Evolutionary conservation across 2,888 invertebrate species (phyloP).

Genomic region (Ichneumoninae sp.): DNA sequence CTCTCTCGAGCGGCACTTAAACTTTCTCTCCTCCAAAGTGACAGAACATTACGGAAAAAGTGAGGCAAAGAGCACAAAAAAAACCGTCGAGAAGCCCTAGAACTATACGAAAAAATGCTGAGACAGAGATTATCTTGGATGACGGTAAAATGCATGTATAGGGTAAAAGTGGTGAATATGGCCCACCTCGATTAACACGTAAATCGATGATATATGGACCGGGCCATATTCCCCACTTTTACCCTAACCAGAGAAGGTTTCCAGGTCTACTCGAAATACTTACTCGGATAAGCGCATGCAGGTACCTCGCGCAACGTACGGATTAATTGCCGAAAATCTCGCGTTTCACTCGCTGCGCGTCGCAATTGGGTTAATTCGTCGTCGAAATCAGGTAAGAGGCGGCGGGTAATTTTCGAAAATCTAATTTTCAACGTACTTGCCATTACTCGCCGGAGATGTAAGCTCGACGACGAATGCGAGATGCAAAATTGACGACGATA

Average conservation of each 20-base stretch:
- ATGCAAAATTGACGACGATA: conserved; percentile 54
- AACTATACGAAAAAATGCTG: conserved; percentile 1
- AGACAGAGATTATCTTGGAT: not conserved
- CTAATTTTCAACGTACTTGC: conserved; percentile 34
- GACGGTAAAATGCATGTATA: not conserved
- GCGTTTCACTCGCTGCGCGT: not conserved
- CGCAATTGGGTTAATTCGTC: conserved; percentile 52
- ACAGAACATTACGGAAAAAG: not conserved
- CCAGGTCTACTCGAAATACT: not conserved
- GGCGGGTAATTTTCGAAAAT: conserved; percentile 56
- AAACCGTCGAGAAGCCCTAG: not conserved
- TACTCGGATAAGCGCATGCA: not conserved
- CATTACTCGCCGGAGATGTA: not conserved
- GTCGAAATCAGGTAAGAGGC: conserved; percentile 10
- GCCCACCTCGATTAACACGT: too few relatives aligned
- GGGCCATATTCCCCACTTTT: too few relatives aligned
- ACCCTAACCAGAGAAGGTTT: too few relatives aligned
- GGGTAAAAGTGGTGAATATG: too few relatives aligned
- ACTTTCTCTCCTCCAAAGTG: conserved; percentile 4
- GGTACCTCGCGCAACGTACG: not conserved
- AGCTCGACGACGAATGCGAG: conserved; percentile 61
- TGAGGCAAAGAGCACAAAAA: not conserved
- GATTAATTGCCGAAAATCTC: not conserved
- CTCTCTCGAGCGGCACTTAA: conserved; percentile 14
- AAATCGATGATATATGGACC: too few relatives aligned